Conservation (phyloP, 2,113 vertebrate species). For the Potamarius usumacintae region DNA sequence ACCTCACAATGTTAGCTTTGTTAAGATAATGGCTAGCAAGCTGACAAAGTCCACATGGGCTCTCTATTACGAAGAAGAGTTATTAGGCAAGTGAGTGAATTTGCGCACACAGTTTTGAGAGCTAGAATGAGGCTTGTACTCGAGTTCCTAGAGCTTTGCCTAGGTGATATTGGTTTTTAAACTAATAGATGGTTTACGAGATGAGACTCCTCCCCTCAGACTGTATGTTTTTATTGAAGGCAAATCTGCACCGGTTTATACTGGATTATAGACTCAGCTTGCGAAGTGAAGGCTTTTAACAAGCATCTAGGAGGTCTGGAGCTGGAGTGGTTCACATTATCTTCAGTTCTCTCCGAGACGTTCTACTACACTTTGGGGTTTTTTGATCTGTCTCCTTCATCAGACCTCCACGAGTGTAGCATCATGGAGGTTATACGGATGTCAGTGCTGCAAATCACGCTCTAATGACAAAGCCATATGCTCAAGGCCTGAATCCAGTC, state of each 20-base stretch:
- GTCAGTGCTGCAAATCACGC: slow-evolving; percentile 81
- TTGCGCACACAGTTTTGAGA: neutral
- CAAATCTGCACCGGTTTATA: neutral
- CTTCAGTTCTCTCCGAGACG: slow-evolving; percentile 49
- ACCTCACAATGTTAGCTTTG: neutral
- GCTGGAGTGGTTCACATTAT: slow-evolving; percentile 69
- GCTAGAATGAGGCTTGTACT: neutral
- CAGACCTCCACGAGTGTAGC: slow-evolving; percentile 77
- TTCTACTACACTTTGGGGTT: neutral
- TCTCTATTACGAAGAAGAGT: neutral
- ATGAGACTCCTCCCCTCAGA: neutral
- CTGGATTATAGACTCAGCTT: neutral
- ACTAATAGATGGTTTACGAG: neutral
- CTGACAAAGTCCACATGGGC: neutral
- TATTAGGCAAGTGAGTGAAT: neutral
- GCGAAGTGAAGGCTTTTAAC: slow-evolving; percentile 38
- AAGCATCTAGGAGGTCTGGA: slow-evolving; percentile 43
- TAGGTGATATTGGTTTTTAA: neutral
- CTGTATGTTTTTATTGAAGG: slow-evolving; percentile 16
- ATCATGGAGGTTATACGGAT: slow-evolving; percentile 80
- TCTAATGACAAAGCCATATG: slow-evolving; percentile 81
- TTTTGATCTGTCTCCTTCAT: slow-evolving; percentile 63
- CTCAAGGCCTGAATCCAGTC: slow-evolving; percentile 66
- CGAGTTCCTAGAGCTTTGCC: neutral
- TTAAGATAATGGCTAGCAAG: neutral